phyloP scores from a whole-genome alignment of 2,113 vertebrate species.

The Chaetodon auriga region DNA sequence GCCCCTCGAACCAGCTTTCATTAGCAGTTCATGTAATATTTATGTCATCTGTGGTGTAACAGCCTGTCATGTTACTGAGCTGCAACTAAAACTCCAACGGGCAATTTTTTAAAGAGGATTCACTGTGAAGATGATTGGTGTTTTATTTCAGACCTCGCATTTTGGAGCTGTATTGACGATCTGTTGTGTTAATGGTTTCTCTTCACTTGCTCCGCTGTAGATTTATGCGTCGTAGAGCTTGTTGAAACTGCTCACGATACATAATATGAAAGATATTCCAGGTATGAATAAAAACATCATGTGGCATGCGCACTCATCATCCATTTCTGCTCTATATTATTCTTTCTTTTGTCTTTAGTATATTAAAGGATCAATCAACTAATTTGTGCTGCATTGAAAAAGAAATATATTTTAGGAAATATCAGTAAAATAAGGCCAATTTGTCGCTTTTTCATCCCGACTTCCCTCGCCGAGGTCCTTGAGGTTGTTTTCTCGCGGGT shows the following conservation, averaged over 20 bases:
- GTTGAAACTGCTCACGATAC: neutral
- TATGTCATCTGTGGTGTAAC: neutral
- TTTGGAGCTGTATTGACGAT: neutral
- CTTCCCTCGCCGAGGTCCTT: neutral
- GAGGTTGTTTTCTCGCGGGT: slow-evolving; percentile 22
- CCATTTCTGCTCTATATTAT: neutral
- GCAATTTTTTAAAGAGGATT: neutral
- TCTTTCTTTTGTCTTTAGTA: neutral
- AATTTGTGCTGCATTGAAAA: neutral
- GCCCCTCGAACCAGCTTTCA: slow-evolving; percentile 20
- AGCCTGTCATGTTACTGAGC: slow-evolving; percentile 6
- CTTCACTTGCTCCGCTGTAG: neutral
- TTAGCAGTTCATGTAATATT: slow-evolving; percentile 36
- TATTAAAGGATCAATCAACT: neutral
- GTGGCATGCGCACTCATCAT: neutral
- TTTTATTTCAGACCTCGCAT: neutral
- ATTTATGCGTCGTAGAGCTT: neutral
- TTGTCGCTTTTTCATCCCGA: neutral
- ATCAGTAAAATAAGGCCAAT: neutral
- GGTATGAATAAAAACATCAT: slow-evolving; percentile 36
- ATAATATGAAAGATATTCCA: slow-evolving; percentile 25
- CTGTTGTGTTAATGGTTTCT: neutral
- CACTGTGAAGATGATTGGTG: neutral
- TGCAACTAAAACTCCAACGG: neutral
- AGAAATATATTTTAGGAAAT: neutral